Conservation (phyloP, 2,797 vertebrate species). For the Euphonia xanthogaster region DNA sequence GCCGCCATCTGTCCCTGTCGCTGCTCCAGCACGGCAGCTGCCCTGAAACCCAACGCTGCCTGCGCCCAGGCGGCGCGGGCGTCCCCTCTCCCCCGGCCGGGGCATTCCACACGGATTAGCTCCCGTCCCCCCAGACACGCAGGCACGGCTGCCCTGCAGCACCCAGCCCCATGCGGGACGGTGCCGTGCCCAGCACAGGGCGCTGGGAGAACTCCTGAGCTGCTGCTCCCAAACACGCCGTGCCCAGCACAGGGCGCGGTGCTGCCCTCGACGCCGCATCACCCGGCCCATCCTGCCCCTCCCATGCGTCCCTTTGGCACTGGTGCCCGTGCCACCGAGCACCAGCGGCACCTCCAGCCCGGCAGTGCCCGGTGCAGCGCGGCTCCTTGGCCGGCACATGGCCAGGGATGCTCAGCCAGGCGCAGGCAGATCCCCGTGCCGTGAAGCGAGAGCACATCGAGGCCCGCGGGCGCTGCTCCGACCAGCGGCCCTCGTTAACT, state of each 20-base stretch:
- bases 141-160: neutral
- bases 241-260: fast-evolving
- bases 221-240: too few species aligned
- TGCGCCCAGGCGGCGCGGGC: neutral
- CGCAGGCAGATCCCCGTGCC: neutral
- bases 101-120: constrained; percentile 48
- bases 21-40: constrained; percentile 33
- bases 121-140: neutral
- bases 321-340: fast-evolving
- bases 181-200: neutral
- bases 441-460: constrained; percentile 56
- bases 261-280: fast-evolving
- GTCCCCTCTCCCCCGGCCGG: neutral
- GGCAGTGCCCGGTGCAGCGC: fast-evolving
- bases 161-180: neutral
- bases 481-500: neutral
- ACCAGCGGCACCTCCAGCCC: neutral
- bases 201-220: too few species aligned
- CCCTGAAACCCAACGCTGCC: constrained; percentile 60
- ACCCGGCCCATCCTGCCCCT: neutral
- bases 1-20: constrained; percentile 53
- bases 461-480: neutral
- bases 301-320: fast-evolving
- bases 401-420: constrained; percentile 42
- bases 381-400: neutral